Percentiles rank a stretch among this genome's conserved stretches.
Evolutionary conservation across 2,797 vertebrate species (phyloP).

Genomic region (Chanos chanos): DNA sequence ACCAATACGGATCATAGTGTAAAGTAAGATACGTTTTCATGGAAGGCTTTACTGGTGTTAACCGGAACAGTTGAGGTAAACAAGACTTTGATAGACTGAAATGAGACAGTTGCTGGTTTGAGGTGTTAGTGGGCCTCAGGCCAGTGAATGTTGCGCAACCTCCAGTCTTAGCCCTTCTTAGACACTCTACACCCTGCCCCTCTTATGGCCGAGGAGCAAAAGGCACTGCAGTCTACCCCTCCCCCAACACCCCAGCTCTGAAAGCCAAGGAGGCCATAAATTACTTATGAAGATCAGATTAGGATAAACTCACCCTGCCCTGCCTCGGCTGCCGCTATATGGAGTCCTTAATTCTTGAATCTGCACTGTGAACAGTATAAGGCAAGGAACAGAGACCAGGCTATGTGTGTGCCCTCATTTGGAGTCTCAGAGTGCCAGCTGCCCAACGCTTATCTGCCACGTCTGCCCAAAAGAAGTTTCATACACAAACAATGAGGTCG

Average conservation of each 20-base stretch:
- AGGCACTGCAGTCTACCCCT: slow-evolving; percentile 10
- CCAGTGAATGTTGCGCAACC: slow-evolving; percentile 31
- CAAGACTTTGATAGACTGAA: too few species aligned
- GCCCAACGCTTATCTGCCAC: too few species aligned
- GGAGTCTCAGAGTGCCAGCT: too few species aligned
- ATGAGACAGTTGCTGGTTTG: slow-evolving; percentile 13
- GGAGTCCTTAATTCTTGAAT: background rate
- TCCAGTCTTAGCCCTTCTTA: slow-evolving; percentile 22
- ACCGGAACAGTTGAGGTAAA: too few species aligned
- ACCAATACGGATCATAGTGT: too few species aligned
- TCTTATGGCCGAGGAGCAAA: background rate
- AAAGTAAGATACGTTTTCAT: too few species aligned
- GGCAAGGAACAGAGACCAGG: too few species aligned
- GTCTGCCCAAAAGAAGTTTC: too few species aligned
- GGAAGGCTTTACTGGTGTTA: too few species aligned
- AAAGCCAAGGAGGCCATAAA: slow-evolving; percentile 52
- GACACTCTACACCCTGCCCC: slow-evolving; percentile 16
- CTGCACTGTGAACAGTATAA: too few species aligned
- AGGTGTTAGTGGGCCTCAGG: background rate
- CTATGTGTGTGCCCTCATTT: too few species aligned
- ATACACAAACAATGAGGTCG: too few species aligned
- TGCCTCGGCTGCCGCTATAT: background rate
- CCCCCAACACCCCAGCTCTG: slow-evolving; percentile 37
- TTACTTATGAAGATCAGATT: slow-evolving; percentile 6
- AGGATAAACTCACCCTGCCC: background rate